Evolutionary conservation across 2,113 vertebrate species (phyloP), one percentile per base, ranked within the genome.

Genomic region (Tautogolabrus adspersus): DNA sequence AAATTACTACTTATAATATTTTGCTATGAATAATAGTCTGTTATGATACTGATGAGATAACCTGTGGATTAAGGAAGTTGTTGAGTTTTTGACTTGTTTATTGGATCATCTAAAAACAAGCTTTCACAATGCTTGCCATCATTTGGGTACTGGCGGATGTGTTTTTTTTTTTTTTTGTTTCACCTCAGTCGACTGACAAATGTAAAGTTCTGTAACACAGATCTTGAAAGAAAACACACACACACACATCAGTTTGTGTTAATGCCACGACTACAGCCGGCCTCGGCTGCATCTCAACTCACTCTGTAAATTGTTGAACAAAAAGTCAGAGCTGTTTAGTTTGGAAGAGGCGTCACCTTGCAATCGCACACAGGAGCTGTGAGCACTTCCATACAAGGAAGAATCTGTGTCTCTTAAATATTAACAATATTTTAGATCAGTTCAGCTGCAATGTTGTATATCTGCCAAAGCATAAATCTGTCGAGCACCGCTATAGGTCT

Each of bases 1-100:
- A 84, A 95, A 95, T 94, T 88, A 95, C 94, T 95, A 94, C 93
- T 93, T 95, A 94, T 93, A 96, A 96, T 97, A 97, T 97, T 97
- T 97, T 97, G 95, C 94, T 97, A 97, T 95, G 77, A 91, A 91
- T 93, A 94, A 95, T 93, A 95, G 93, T 93, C 92, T 95, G 94
- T 94, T 94, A 87, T 95, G 94, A 91, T 89, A 81, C 87, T 83
- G 90, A 92, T 79, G 87, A 82, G 84, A 90, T 90, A 87, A 85
- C 56, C 88, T 92, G 91, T 92, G 92, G 94, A 94, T 90, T 93
- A 93, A 91, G 93, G 91, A 92, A 69, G 85, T 82, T 88, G 92
- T 93, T 89, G 89, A 92, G 86, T 72, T 75, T 63, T 66, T 84
- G 68, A 85, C 88, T 90, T 87, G 85, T 90, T 80, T 72, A 65